A percentile compares a stretch with the other conserved stretches of the same genome.
Conservation (phyloP, 30 jellyfish, hydroid and myxozoan genomes). For the Clytia hemisphaerica region DNA sequence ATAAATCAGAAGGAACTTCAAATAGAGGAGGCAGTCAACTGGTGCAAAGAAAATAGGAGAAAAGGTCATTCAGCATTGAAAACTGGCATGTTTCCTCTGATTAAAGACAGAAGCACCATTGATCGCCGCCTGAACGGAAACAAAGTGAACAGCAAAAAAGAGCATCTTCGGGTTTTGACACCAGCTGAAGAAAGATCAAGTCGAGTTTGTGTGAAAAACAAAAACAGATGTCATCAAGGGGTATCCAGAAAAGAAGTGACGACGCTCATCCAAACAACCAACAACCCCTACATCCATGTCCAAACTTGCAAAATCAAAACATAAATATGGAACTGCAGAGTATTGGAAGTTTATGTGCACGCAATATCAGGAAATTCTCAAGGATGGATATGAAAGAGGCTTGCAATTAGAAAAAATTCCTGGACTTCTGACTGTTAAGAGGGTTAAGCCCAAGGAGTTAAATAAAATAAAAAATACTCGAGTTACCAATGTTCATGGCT, state of each 20-base stretch:
- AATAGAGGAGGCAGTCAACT: background rate
- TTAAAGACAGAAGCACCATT: conserved; percentile 3
- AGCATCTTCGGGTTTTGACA: too few species aligned
- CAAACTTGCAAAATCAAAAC: conserved; percentile 2
- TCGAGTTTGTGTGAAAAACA: too few species aligned
- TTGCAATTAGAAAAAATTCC: background rate
- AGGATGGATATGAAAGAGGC: conserved; percentile 3
- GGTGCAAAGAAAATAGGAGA: background rate
- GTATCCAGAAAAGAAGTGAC: too few species aligned
- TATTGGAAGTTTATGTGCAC: conserved; percentile 9
- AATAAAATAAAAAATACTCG: background rate
- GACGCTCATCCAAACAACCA: too few species aligned
- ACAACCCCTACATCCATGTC: conserved; percentile 14
- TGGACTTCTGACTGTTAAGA: background rate
- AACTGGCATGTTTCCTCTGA: background rate
- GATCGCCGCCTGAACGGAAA: background rate
- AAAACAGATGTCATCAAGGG: too few species aligned
- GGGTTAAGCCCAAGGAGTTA: conserved; percentile 3
- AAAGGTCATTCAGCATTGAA: conserved; percentile 4
- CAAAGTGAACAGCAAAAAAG: too few species aligned
- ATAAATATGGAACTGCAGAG: background rate
- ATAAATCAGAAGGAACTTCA: background rate
- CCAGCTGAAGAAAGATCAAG: too few species aligned
- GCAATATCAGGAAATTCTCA: background rate
- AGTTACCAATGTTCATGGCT: conserved; percentile 14